A percentile compares a stretch with the other conserved stretches of the same genome.
phyloP scores from a whole-genome alignment of 2,888 invertebrate species.

The Antheraea yamamai region DNA sequence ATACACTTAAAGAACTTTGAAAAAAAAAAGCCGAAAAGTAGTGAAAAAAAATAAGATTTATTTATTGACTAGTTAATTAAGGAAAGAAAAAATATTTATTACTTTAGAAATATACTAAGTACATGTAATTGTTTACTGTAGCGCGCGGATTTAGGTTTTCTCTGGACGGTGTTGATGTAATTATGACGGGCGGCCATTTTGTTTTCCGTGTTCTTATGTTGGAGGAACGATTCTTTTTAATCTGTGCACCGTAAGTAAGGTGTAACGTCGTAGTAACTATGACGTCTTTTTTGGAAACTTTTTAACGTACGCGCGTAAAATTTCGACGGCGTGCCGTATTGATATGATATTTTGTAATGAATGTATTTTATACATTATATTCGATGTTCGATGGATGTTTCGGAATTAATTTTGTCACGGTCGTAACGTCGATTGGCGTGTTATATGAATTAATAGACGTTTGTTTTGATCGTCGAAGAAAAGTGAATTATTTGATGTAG shows the following conservation, averaged over 20 bases:
- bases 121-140: constrained; percentile 77
- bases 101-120: constrained; percentile 59
- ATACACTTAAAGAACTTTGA: constrained; percentile 65
- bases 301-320: constrained; percentile 53
- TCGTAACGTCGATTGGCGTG: neutral
- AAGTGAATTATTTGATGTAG: constrained; percentile 1
- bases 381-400: constrained; percentile 44
- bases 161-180: constrained; percentile 4
- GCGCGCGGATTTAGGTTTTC: constrained; percentile 42
- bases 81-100: constrained; percentile 81
- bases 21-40: constrained; percentile 55
- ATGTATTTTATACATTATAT: constrained; percentile 79
- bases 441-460: neutral
- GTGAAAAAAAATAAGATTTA: constrained; percentile 69
- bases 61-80: constrained; percentile 73
- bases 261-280: constrained; percentile 31
- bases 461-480: neutral
- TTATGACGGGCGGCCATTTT: constrained; percentile 14
- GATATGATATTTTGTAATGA: constrained; percentile 72
- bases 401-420: constrained; percentile 18
- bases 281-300: constrained; percentile 76
- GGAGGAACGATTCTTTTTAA: constrained; percentile 29
- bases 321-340: constrained; percentile 43
- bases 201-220: constrained; percentile 28
- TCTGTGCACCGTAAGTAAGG: constrained; percentile 11